Percentiles rank a stretch among this genome's conserved stretches.
phyloP scores from a whole-genome alignment of 1,140 invertebrate genomes.

The Pseudomyrmex dendroicus region DNA sequence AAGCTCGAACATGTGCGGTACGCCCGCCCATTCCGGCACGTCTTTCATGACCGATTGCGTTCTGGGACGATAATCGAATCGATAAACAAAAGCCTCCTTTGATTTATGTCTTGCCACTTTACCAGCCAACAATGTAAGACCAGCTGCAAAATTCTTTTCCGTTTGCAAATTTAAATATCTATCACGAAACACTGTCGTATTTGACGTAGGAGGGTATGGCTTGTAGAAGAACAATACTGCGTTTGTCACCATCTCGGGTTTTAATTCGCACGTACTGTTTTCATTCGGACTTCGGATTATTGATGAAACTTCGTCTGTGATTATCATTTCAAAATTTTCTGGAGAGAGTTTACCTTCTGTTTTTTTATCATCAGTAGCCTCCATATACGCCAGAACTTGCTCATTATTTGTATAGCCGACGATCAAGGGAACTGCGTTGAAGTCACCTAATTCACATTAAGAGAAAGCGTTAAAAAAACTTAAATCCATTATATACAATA shows the following conservation, averaged over 20 bases:
- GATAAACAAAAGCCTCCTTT: constrained; percentile 87
- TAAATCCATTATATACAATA: neutral
- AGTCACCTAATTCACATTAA: constrained; percentile 74
- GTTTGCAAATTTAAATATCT: constrained; percentile 89
- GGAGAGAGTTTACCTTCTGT: constrained; percentile 85
- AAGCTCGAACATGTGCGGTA: constrained; percentile 92
- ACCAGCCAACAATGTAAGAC: constrained; percentile 88
- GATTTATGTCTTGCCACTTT: constrained; percentile 86
- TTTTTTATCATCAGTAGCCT: constrained; percentile 85
- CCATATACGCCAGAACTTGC: constrained; percentile 87
- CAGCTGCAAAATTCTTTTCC: constrained; percentile 90
- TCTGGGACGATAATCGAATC: constrained; percentile 91
- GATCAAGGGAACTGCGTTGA: constrained; percentile 88
- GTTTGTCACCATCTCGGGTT: constrained; percentile 89
- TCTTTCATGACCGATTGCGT: constrained; percentile 87
- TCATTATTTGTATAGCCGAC: constrained; percentile 92
- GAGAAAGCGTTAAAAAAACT: neutral
- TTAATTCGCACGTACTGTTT: constrained; percentile 88
- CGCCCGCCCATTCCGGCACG: constrained; percentile 90
- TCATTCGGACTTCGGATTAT: constrained; percentile 84
- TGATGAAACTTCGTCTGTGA: constrained; percentile 85
- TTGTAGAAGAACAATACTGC: constrained; percentile 91
- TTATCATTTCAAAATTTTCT: constrained; percentile 87
- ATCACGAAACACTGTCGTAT: constrained; percentile 86
- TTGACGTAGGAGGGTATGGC: constrained; percentile 87